These are phyloP conservation scores for Morone saxatilis DNA, from an alignment of 2,113 vertebrate genomes.

Conservation along the genomic window DNA sequence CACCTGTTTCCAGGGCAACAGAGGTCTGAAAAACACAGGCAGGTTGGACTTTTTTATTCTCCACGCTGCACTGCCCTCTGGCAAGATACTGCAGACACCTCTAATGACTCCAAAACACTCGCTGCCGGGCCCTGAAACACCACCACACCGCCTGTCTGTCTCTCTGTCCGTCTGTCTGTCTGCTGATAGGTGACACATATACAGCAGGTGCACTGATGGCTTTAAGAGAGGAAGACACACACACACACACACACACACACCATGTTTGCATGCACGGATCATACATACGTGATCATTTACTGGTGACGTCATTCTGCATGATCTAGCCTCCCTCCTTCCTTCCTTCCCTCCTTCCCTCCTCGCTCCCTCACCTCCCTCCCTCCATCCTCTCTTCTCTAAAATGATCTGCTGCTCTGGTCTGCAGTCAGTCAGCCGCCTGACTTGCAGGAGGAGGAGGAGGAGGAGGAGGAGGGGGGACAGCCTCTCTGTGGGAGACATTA, in stretches of 20 bases:
- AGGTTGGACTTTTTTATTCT: conserved; percentile 79
- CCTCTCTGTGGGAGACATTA: conserved; percentile 79
- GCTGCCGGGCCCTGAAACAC: conserved; percentile 30
- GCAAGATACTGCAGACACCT: conserved; percentile 79
- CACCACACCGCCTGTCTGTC: conserved; percentile 21
- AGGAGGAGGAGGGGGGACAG: conserved; percentile 60
- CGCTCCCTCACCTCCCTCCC: neutral
- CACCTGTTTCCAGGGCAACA: conserved; percentile 89
- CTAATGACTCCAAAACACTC: conserved; percentile 65
- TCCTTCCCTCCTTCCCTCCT: neutral
- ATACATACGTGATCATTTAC: conserved; percentile 49
- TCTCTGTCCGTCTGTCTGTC: neutral
- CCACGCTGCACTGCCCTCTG: conserved; percentile 79
- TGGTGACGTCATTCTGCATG: conserved; percentile 63
- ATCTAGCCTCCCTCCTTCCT: neutral
- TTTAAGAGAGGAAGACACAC: neutral
- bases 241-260: neutral
- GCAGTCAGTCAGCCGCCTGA: conserved; percentile 74
- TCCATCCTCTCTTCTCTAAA: conserved; percentile 21
- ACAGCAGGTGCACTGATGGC: conserved; percentile 30
- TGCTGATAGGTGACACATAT: neutral
- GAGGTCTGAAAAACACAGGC: conserved; percentile 83
- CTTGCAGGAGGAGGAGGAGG: conserved; percentile 53
- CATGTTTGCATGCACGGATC: conserved; percentile 36
- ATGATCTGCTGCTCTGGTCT: conserved; percentile 77